Evolutionary conservation across 2,797 vertebrate genomes (phyloP).

Genomic region (Furcifer pardalis): DNA sequence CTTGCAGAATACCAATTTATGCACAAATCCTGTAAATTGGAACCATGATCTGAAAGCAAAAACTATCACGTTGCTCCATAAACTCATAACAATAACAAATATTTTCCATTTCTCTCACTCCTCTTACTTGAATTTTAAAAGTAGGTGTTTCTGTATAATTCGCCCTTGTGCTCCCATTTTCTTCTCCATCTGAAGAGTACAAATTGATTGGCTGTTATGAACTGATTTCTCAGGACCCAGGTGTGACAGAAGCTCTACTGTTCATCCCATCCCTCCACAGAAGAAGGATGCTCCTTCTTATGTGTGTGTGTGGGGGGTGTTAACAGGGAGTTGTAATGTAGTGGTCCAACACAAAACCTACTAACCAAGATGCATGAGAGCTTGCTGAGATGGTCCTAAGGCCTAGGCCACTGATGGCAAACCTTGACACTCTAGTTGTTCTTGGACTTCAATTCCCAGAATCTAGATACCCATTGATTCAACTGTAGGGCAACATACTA

Average conservation of each 20-base stretch:
- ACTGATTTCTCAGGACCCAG: conserved; percentile 22
- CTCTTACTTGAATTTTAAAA: conserved; percentile 33
- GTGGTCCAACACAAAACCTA: no score
- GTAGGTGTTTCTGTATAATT: conserved; percentile 50
- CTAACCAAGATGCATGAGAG: no score
- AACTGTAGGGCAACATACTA: no score
- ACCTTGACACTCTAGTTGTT: no score
- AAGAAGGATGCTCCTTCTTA: not conserved
- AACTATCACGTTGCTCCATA: conserved; percentile 40
- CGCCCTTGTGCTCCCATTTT: conserved; percentile 24
- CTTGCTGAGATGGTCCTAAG: no score
- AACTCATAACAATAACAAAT: conserved; percentile 50
- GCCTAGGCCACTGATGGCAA: no score
- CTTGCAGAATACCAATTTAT: conserved; percentile 46
- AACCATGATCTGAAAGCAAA: conserved; percentile 43
- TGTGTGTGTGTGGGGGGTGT: no score
- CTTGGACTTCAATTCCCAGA: no score
- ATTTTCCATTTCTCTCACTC: conserved; percentile 39
- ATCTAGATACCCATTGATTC: no score
- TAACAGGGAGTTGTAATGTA: no score
- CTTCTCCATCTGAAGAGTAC: conserved; percentile 29
- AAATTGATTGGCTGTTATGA: conserved; percentile 45
- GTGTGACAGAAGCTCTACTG: not conserved
- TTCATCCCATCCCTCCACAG: not conserved
- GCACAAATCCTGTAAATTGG: conserved; percentile 53